phyloP scores from a whole-genome alignment of 2,888 invertebrate genomes.

The Lasioglossum pauxillum region DNA sequence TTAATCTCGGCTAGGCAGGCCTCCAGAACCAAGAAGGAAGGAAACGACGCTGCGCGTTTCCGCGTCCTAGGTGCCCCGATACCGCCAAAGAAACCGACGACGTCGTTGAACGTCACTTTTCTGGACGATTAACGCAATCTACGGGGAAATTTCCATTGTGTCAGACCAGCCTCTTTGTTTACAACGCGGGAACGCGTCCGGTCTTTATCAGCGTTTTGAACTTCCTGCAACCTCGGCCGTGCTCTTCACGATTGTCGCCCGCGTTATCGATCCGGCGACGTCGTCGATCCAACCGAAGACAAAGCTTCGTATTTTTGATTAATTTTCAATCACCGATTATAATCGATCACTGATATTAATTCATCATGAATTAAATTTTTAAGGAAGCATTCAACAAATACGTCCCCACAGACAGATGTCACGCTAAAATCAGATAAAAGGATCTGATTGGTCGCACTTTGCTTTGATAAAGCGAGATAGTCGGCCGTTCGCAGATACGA shows the following conservation, averaged over 20 bases:
- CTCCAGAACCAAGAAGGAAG: slow-evolving; percentile 28
- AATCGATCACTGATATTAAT: not conserved
- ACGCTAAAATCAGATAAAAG: not conserved
- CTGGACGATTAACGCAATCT: slow-evolving; percentile 58
- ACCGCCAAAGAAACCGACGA: slow-evolving; percentile 31
- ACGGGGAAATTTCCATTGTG: slow-evolving; percentile 49
- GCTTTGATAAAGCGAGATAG: not conserved
- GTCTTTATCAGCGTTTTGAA: not conserved
- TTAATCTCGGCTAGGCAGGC: slow-evolving; percentile 56
- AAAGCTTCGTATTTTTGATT: not conserved
- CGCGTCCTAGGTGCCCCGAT: slow-evolving; percentile 50
- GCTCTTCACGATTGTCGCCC: not conserved
- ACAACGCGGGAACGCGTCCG: not conserved
- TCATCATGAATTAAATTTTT: too few relatives aligned
- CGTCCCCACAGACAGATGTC: not conserved
- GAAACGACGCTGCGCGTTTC: slow-evolving; percentile 58
- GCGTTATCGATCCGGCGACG: not conserved
- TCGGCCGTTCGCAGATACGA: not conserved
- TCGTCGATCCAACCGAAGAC: not conserved
- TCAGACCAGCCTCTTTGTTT: not conserved
- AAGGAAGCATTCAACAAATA: not conserved
- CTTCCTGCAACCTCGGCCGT: not conserved
- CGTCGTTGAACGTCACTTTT: not conserved
- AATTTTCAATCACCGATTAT: not conserved
- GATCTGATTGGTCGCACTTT: not conserved